Conservation (phyloP, 2,888 invertebrate species). For the Synergus laeviventris region DNA sequence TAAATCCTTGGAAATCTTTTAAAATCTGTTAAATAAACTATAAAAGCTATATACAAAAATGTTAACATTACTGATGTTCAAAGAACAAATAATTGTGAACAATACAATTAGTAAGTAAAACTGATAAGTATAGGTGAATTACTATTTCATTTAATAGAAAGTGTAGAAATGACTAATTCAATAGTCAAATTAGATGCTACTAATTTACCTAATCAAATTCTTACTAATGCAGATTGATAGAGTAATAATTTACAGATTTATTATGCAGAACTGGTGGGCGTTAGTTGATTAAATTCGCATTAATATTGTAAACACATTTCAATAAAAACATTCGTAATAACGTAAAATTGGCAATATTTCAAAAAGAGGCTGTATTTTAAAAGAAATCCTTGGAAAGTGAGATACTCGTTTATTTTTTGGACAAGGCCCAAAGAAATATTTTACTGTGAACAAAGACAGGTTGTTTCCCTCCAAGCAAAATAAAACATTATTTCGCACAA, state of each 20-base stretch:
- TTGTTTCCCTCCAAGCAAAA: not conserved
- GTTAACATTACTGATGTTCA: no score
- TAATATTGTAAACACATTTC: not conserved
- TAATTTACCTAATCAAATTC: no score
- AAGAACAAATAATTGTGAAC: no score
- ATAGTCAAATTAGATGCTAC: no score
- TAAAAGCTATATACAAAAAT: no score
- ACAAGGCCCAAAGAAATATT: constrained; percentile 31
- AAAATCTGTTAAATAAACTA: no score
- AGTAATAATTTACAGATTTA: not conserved
- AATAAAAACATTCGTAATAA: not conserved
- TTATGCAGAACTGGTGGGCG: not conserved
- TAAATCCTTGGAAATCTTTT: no score
- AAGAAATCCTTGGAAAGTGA: constrained; percentile 35
- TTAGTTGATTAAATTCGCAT: not conserved
- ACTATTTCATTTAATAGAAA: no score
- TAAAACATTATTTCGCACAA: not conserved
- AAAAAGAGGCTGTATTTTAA: constrained; percentile 9
- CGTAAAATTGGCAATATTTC: constrained; percentile 21
- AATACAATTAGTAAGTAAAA: no score
- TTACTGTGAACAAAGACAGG: constrained; percentile 16
- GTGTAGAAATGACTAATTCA: no score
- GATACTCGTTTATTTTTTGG: constrained; percentile 28
- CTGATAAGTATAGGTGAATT: no score
- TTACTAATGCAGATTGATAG: no score